Base-by-base conservation (phyloP, 2,888 invertebrate species). In the Pegoplata infirma region DNA sequence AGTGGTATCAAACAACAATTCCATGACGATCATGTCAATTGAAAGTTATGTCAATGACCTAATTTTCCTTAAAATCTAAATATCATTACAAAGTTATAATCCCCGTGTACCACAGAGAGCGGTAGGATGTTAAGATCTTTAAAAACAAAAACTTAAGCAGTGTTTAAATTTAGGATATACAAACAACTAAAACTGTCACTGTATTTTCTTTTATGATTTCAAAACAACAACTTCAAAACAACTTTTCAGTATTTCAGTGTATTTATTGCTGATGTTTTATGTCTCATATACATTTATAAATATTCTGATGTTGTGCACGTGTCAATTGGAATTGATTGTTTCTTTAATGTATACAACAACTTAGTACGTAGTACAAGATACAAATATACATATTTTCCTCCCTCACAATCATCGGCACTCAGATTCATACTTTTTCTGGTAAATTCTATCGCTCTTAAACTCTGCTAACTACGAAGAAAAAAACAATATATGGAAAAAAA, bases 301-400 rank as follows among this genome's bases (percentile, higher is more conserved):
- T 6, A 21, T 75, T 63, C 69, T 28, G 55, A 63, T 69, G 63
- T 56, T 63, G 75, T 69, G 68, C 75, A 76, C 75, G 75, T 76
- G 75, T 68, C 75, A 76, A 76, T 76, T 76, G 49, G 44, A 76
- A 69, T 68, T 68, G 55, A 76, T 75, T 76, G 75, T 76, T 76
- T 69, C 75, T 63, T 63, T n/a, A 44, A 76, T 69, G 75, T 56
- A 6, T 6, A 51, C 14, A 49, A 7, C 14, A 14, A 8, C 14
- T 56, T 64, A 12, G 19, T n/a, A n/a, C n/a, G n/a, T n/a, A n/a
- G n/a, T n/a, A n/a, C n/a, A n/a, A n/a, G n/a, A n/a, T n/a, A n/a
- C n/a, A n/a, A n/a, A n/a, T n/a, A n/a, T n/a, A n/a, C n/a, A n/a
- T n/a, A 23, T 25, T 66, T 73, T 66, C 73, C 74, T 74, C 75